Evolutionary conservation across 2,888 invertebrate genomes (phyloP).

Genomic region (Drosophila recens): DNA sequence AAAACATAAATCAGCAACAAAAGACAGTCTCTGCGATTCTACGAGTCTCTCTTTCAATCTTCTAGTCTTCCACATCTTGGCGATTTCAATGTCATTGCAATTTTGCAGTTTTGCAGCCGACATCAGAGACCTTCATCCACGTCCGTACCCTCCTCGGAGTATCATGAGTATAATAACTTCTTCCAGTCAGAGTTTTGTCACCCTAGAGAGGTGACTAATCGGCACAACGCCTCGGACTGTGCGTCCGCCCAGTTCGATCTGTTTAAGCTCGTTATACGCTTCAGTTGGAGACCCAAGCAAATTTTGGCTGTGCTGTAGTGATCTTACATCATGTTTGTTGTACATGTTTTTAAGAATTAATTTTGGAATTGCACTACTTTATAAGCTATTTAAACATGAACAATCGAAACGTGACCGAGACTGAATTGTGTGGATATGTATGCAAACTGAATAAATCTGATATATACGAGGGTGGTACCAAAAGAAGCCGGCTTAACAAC

Average conservation of each 20-base stretch:
- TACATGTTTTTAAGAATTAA: neutral
- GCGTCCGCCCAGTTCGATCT: neutral
- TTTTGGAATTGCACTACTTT: neutral
- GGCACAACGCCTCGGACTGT: constrained; percentile 22
- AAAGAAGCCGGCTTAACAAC: neutral
- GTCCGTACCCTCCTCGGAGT: neutral
- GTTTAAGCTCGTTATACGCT: neutral
- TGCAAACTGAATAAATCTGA: no score
- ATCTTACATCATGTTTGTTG: neutral
- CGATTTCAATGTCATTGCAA: constrained; percentile 56
- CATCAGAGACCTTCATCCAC: constrained; percentile 2
- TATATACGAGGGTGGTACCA: neutral
- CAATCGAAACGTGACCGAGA: constrained; percentile 16
- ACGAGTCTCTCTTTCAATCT: constrained; percentile 3
- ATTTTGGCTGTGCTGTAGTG: neutral
- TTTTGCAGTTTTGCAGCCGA: constrained; percentile 15
- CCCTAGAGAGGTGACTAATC: constrained; percentile 15
- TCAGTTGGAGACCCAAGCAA: neutral
- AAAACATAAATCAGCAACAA: constrained; percentile 54
- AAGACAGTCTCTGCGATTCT: constrained; percentile 1
- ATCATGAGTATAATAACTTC: constrained; percentile 5
- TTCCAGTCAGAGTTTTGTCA: constrained; percentile 36
- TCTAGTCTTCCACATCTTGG: no score
- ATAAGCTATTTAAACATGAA: neutral
- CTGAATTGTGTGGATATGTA: neutral